phyloP scores from a whole-genome alignment of 1,140 invertebrate species.

The Whitmania pigra region DNA sequence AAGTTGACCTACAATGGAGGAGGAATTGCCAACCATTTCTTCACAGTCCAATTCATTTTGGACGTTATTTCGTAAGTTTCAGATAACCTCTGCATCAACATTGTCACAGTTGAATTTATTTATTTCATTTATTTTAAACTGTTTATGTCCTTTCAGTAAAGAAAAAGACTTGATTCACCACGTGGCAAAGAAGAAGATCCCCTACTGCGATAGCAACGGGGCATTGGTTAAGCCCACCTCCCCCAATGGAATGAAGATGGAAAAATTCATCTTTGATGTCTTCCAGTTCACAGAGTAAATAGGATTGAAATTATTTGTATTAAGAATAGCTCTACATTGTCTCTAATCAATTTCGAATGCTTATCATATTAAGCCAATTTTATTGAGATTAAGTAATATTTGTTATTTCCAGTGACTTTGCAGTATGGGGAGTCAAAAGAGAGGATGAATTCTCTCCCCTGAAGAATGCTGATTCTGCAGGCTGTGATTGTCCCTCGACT shows the following conservation, averaged over 20 bases:
- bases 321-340: too few relatives aligned
- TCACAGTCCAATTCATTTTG: slow-evolving; percentile 70
- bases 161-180: slow-evolving; percentile 65
- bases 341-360: neutral
- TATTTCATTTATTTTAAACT: neutral
- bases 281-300: slow-evolving; percentile 72
- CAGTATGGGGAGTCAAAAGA: slow-evolving; percentile 79
- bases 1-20: slow-evolving; percentile 78
- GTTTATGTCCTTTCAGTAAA: slow-evolving; percentile 22
- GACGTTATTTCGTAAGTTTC: slow-evolving; percentile 44
- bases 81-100: neutral
- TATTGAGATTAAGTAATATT: neutral
- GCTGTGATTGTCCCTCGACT: slow-evolving; percentile 80
- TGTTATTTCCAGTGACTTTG: slow-evolving; percentile 55
- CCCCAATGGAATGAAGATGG: slow-evolving; percentile 94
- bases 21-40: slow-evolving; percentile 97
- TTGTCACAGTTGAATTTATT: neutral
- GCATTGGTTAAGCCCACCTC: slow-evolving; percentile 58
- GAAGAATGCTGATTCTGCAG: slow-evolving; percentile 76
- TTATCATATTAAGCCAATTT: neutral
- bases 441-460: slow-evolving; percentile 91
- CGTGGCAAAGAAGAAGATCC: slow-evolving; percentile 93
- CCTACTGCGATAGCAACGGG: slow-evolving; percentile 64
- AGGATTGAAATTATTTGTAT: neutral
- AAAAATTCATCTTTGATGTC: slow-evolving; percentile 98